Conservation (phyloP, 2,888 invertebrate genomes). For the Hypena proboscidalis region DNA sequence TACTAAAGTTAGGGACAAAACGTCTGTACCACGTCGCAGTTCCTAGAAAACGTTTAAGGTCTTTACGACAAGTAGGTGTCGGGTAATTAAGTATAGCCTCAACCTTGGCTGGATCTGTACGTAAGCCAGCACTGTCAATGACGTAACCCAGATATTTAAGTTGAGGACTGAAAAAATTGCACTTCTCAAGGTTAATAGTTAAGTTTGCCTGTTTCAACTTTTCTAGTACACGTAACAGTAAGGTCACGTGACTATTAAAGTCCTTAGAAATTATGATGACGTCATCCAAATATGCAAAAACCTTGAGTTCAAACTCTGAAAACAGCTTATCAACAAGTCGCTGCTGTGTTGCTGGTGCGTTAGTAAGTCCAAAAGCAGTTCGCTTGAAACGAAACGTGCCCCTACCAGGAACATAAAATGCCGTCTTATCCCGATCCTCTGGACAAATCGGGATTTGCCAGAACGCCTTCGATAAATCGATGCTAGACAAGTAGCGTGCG, state of each 20-base stretch:
- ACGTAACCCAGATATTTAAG: constrained; percentile 34
- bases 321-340: too few species aligned
- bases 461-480: too few species aligned
- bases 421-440: constrained; percentile 2
- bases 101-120: constrained; percentile 41
- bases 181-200: constrained; percentile 34
- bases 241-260: constrained; percentile 35
- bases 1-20: too few species aligned
- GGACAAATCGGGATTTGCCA: background rate
- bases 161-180: too few species aligned
- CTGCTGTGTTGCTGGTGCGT: too few species aligned
- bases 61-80: constrained; percentile 29
- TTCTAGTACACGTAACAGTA: constrained; percentile 23
- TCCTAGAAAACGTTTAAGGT: too few species aligned
- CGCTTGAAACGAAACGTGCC: too few species aligned
- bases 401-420: constrained; percentile 1
- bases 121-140: constrained; percentile 42
- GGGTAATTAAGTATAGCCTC: constrained; percentile 34
- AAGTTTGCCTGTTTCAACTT: constrained; percentile 27
- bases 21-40: too few species aligned
- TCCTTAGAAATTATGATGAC: constrained; percentile 21
- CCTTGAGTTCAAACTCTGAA: constrained; percentile 30
- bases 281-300: too few species aligned
- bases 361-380: too few species aligned
- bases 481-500: too few species aligned